Evolutionary conservation across 2,797 vertebrate species (phyloP).

Genomic region (Peromyscus nudipes): DNA sequence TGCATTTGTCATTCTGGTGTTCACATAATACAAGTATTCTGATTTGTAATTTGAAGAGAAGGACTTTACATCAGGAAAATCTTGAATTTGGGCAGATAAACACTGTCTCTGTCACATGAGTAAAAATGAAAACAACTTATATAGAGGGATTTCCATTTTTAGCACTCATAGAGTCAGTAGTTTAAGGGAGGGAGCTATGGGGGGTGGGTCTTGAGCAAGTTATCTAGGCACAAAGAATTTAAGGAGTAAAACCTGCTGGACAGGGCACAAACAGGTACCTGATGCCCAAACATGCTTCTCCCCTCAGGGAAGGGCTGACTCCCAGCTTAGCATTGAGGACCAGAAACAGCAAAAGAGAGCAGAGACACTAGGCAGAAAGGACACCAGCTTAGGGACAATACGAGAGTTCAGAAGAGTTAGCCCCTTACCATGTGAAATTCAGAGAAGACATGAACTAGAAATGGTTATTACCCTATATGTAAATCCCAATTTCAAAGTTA

Average conservation of each 20-base stretch:
- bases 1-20: neutral
- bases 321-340: neutral
- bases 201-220: neutral
- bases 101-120: neutral
- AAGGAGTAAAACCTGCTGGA: neutral
- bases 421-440: neutral
- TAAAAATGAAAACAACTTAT: slow-evolving; percentile 23
- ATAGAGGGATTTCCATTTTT: slow-evolving; percentile 1
- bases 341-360: neutral
- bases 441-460: neutral
- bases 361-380: neutral
- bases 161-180: neutral
- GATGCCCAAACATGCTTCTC: neutral
- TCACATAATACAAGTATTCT: neutral
- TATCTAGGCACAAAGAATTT: neutral
- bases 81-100: neutral
- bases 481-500: neutral
- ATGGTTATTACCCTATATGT: neutral
- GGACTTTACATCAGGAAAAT: neutral
- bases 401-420: neutral
- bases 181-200: neutral
- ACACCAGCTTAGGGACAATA: neutral
- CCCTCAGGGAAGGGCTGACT: neutral
- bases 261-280: neutral
- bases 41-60: neutral